These are phyloP conservation scores for Bombus impatiens DNA, from an alignment of 1,140 invertebrate genomes.

Conservation along the genomic window DNA sequence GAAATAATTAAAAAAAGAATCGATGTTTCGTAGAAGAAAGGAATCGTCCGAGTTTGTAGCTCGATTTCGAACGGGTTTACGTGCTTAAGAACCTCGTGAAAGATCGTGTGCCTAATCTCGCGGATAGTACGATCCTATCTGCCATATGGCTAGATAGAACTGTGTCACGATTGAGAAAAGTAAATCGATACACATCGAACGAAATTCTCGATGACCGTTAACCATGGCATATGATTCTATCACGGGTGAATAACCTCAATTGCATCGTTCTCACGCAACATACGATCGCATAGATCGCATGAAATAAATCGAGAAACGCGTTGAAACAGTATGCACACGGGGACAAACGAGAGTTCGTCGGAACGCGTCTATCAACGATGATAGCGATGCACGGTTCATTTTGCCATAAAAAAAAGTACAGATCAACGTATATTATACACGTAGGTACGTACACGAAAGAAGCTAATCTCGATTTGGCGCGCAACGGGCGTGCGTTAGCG, in stretches of 20 bases:
- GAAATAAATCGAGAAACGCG: not conserved
- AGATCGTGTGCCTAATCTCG: slow-evolving; percentile 44
- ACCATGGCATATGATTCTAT: slow-evolving; percentile 48
- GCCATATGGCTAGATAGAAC: not conserved
- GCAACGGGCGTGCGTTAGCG: slow-evolving; percentile 20
- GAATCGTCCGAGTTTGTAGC: slow-evolving; percentile 7
- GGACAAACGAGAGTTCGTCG: not conserved
- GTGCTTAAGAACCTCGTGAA: slow-evolving; percentile 49
- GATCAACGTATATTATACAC: slow-evolving; percentile 27
- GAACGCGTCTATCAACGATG: slow-evolving; percentile 16
- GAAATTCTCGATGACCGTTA: slow-evolving; percentile 4
- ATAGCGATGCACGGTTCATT: slow-evolving; percentile 10
- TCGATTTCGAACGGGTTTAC: slow-evolving; percentile 63
- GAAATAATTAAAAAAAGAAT: not conserved
- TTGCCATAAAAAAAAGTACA: slow-evolving; percentile 6
- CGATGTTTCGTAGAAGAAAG: slow-evolving; percentile 1
- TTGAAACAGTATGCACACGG: not conserved
- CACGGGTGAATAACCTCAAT: slow-evolving; percentile 42
- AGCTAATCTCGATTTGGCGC: slow-evolving; percentile 48
- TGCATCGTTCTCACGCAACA: slow-evolving; percentile 53
- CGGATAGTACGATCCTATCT: not conserved
- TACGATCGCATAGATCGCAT: slow-evolving; percentile 27
- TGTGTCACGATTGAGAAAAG: not conserved
- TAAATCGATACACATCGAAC: not conserved
- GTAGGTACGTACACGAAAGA: slow-evolving; percentile 22